phyloP scores from a whole-genome alignment of 2,888 invertebrate species.

The Archaeoteleia sp. region DNA sequence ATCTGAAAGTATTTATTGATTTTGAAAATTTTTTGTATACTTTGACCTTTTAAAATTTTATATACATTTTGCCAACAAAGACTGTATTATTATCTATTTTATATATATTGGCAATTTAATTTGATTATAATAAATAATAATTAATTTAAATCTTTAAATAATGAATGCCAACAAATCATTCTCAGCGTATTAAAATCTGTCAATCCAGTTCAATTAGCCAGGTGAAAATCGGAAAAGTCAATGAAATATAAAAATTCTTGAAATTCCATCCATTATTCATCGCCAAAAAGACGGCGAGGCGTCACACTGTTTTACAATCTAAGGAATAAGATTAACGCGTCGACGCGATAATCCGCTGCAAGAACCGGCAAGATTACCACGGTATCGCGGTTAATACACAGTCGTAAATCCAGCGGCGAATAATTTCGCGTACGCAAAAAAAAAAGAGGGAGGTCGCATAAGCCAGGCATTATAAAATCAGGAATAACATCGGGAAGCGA shows the following conservation, averaged over 20 bases:
- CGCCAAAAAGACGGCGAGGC: slow-evolving; percentile 3
- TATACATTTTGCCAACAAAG: too few species aligned
- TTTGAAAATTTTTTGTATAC: too few species aligned
- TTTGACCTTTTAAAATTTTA: too few species aligned
- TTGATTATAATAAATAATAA: too few species aligned
- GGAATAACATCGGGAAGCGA: slow-evolving; percentile 36
- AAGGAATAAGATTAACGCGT: slow-evolving; percentile 45
- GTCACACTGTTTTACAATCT: slow-evolving; percentile 13
- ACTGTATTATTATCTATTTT: too few species aligned
- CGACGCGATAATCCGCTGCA: slow-evolving; percentile 50
- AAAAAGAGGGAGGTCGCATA: slow-evolving; percentile 24
- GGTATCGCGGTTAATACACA: slow-evolving; percentile 21
- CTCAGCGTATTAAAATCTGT: too few species aligned
- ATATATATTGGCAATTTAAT: too few species aligned
- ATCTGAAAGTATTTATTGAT: too few species aligned
- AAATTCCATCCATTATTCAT: neutral
- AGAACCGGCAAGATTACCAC: slow-evolving; percentile 40
- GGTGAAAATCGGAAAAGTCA: too few species aligned
- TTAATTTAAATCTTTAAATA: too few species aligned
- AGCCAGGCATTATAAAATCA: slow-evolving; percentile 46
- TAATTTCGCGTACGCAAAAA: slow-evolving; percentile 31
- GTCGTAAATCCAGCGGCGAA: slow-evolving; percentile 35
- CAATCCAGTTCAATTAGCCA: too few species aligned
- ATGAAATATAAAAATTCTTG: neutral
- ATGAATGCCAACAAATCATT: too few species aligned